A percentile compares a stretch with the other conserved stretches of the same genome.
phyloP scores from a whole-genome alignment of 2,797 vertebrate genomes.

The Philypnodon macrostomus region DNA sequence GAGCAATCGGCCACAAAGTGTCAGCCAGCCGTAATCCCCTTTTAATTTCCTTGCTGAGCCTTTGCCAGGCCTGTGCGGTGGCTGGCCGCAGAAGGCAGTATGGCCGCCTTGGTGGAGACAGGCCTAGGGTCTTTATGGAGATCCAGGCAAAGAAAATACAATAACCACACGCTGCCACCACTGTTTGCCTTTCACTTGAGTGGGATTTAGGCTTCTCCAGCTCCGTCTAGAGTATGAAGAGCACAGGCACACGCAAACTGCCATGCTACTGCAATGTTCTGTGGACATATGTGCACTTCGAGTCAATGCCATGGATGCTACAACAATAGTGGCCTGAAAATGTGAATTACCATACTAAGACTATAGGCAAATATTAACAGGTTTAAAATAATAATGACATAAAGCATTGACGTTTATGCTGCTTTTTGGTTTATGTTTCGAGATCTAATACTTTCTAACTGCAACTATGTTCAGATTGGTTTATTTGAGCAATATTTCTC shows the following conservation, averaged over 20 bases:
- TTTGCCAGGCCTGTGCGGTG: constrained; percentile 81
- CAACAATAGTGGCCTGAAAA: not conserved
- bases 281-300: constrained; percentile 56
- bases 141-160: constrained; percentile 95
- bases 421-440: too few species aligned
- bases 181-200: constrained; percentile 99
- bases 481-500: too few species aligned
- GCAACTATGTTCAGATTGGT: too few species aligned
- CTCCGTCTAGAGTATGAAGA: constrained; percentile 54
- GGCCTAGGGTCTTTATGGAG: constrained; percentile 95
- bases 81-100: constrained; percentile 82
- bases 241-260: constrained; percentile 23
- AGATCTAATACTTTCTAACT: too few species aligned
- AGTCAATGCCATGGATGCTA: too few species aligned
- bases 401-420: too few species aligned
- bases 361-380: too few species aligned
- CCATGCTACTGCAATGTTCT: constrained; percentile 47
- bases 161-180: constrained; percentile 92
- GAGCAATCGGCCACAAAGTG: constrained; percentile 78
- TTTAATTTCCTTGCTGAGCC: constrained; percentile 99
- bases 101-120: constrained; percentile 83
- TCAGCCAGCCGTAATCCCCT: constrained; percentile 82
- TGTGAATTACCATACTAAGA: too few species aligned
- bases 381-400: too few species aligned
- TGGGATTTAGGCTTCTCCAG: constrained; percentile 86